Conservation (phyloP, 2,113 vertebrate species). For the Vanacampus margaritifer region DNA sequence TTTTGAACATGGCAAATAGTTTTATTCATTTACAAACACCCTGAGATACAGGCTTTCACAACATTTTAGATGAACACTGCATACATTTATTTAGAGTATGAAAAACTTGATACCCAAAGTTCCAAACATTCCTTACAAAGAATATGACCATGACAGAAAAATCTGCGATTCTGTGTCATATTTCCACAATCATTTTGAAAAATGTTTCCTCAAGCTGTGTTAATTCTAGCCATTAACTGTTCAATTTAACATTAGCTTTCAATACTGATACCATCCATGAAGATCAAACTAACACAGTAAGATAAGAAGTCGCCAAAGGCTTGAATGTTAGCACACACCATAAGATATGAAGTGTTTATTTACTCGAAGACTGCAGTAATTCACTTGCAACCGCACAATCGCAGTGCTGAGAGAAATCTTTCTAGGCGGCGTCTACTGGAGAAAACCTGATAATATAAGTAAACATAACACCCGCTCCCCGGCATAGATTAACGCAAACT, state of each 20-base stretch:
- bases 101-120: no score
- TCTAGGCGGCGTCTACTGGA: neutral
- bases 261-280: neutral
- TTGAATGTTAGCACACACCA: conserved; percentile 18
- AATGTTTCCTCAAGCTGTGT: neutral
- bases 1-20: no score
- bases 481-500: conserved; percentile 32
- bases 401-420: conserved; percentile 11
- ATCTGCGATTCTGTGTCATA: neutral
- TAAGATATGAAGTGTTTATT: conserved; percentile 28
- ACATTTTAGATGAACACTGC: no score
- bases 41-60: no score
- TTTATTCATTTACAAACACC: no score
- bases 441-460: conserved; percentile 29
- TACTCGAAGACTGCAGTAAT: conserved; percentile 19
- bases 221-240: neutral
- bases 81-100: no score
- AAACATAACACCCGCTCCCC: conserved; percentile 35
- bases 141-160: no score
- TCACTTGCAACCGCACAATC: conserved; percentile 14
- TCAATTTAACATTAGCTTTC: neutral
- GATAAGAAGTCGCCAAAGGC: conserved; percentile 34
- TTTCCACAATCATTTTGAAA: neutral
- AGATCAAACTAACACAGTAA: conserved; percentile 18
- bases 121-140: no score